These are phyloP conservation scores for Ridgeia piscesae DNA, from an alignment of 1,140 invertebrate genomes.

Conservation along the genomic window DNA sequence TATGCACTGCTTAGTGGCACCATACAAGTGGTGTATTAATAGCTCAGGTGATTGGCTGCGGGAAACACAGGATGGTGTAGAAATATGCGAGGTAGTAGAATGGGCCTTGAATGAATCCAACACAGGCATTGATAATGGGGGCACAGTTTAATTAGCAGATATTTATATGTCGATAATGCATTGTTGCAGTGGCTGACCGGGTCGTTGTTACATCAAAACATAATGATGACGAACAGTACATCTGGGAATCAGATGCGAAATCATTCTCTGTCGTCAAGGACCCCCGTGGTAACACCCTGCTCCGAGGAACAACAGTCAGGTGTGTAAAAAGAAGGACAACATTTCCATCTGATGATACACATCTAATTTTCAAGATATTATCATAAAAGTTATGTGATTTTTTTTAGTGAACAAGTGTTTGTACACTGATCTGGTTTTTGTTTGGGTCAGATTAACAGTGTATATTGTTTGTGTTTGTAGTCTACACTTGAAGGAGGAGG, in stretches of 20 bases:
- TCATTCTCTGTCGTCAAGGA: slow-evolving; percentile 89
- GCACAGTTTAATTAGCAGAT: background rate
- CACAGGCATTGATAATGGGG: no score
- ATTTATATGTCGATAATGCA: background rate
- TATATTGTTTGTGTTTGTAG: slow-evolving; percentile 57
- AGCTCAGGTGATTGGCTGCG: background rate
- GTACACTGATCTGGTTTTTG: background rate
- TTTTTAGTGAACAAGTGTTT: no score
- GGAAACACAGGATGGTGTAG: background rate
- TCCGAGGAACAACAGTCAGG: slow-evolving; percentile 81
- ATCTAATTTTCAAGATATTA: background rate
- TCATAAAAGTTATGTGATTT: background rate
- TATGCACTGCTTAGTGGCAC: background rate
- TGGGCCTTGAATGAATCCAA: no score
- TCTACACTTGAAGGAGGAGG: slow-evolving; percentile 94
- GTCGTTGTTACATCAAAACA: slow-evolving; percentile 87
- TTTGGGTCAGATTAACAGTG: background rate
- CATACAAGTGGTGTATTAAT: background rate
- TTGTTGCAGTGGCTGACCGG: slow-evolving; percentile 53
- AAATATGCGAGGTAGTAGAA: background rate
- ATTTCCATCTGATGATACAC: background rate
- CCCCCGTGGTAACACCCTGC: slow-evolving; percentile 87
- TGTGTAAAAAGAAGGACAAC: slow-evolving; percentile 30
- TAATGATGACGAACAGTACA: slow-evolving; percentile 91
- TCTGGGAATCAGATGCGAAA: slow-evolving; percentile 91